Evolutionary conservation across 1,140 invertebrate species (phyloP), one percentile per base, ranked within the genome.

Genomic region (Dreissena rostriformis): DNA sequence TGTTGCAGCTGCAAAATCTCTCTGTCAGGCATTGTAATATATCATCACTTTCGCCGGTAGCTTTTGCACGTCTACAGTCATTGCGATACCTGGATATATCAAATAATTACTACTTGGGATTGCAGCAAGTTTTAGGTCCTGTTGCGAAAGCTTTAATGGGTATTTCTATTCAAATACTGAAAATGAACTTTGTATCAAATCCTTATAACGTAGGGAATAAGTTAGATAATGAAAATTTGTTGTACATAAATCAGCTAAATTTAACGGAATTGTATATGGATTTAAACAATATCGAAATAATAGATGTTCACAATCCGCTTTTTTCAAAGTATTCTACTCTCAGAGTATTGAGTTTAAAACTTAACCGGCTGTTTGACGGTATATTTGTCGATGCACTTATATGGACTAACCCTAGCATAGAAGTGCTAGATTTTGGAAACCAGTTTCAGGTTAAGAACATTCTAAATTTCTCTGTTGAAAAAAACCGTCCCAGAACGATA

Each of bases 251-350:
- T 17, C 49, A 70, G n/a, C 51, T 73, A 22, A 49, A 72, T 8
- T 65, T 81, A 17, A 72, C 52, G n/a, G 79, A 81, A 73, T 12
- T 81, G 22, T 28, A 81, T 17, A 72, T 81, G 70, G 55, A 73
- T 52, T 39, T 65, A 24, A 81, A 81, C 24, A 57, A 29, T 17
- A 81, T 81, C n/a, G 79, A 72, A 66, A 39, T 39, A 39, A 73
- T 57, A 26, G 29, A 73, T 28, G 22, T 61, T 24, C 53, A 72
- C 66, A 61, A 61, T 0, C 68, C 73, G 15, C 73, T 81, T 57
- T 2, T n/a, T 19, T 61, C 52, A 53, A 53, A 65, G 19, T 71
- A 68, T 22, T 51, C 17, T 4, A 61, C 79, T 28, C 53, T 81
- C 22, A 61, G 65, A 52, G 2, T 8, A 8, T 19, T 81, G 22